Percentiles rank a stretch among this genome's conserved stretches.
phyloP scores from a whole-genome alignment of 2,888 invertebrate species.

The Pollenia griseotomentosa region DNA sequence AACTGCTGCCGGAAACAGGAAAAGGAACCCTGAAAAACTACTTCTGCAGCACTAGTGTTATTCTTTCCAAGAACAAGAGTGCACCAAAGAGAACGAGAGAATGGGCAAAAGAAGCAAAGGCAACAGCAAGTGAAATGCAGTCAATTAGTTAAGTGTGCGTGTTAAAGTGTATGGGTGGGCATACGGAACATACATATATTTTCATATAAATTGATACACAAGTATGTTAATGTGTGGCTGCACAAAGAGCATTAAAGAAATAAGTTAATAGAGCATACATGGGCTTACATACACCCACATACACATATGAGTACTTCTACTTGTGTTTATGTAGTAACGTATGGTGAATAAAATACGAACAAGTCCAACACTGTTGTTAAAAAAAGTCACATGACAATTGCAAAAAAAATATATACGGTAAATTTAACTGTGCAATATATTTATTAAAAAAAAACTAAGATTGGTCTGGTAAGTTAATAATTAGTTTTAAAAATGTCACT shows the following conservation, averaged over 20 bases:
- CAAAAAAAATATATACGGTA: too few relatives aligned
- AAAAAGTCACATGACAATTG: too few relatives aligned
- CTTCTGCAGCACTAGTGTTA: background rate
- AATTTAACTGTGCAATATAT: too few relatives aligned
- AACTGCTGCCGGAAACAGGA: too few relatives aligned
- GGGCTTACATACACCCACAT: background rate
- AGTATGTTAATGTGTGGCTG: background rate
- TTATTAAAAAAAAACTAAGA: too few relatives aligned
- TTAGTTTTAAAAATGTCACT: too few relatives aligned
- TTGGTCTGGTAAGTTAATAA: too few relatives aligned
- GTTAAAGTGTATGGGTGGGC: background rate
- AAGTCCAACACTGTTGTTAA: too few relatives aligned
- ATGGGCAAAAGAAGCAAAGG: background rate
- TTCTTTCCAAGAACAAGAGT: background rate
- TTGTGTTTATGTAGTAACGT: background rate
- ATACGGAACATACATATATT: background rate
- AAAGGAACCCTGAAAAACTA: background rate
- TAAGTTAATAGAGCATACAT: slow-evolving; percentile 49
- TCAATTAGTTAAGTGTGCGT: slow-evolving; percentile 53
- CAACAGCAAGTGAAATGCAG: slow-evolving; percentile 26
- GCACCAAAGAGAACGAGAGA: background rate
- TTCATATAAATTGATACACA: background rate
- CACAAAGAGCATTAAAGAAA: slow-evolving; percentile 35
- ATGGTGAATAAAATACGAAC: too few relatives aligned
- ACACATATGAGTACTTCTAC: background rate